These are phyloP conservation scores for Ophioninae sp. DNA, from an alignment of 2,888 invertebrate species.

Conservation along the genomic window DNA sequence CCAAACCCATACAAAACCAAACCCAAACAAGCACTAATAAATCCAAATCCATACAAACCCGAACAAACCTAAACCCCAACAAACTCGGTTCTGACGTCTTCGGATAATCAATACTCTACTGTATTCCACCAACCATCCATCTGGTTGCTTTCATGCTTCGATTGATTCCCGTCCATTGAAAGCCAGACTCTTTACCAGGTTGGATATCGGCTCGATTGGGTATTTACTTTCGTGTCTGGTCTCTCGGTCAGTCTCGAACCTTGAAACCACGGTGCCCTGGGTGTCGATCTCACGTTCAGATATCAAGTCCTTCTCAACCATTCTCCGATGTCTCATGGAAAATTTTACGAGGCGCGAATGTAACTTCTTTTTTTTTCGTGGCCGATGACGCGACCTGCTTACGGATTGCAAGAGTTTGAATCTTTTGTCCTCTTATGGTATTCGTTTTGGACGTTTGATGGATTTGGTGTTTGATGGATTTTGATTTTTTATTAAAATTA, in stretches of 20 bases:
- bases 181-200: conserved; percentile 7
- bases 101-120: no score
- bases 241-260: conserved; percentile 67
- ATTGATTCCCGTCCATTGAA: conserved; percentile 51
- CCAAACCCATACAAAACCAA: no score
- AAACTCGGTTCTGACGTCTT: no score
- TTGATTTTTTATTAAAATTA: background rate
- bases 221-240: conserved; percentile 65
- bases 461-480: background rate
- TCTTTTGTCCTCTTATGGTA: background rate
- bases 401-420: background rate
- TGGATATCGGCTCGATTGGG: conserved; percentile 28
- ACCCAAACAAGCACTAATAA: no score
- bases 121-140: conserved; percentile 8
- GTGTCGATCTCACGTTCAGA: conserved; percentile 39
- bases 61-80: no score
- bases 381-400: background rate
- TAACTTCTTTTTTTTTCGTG: conserved; percentile 3
- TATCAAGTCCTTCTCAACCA: conserved; percentile 4
- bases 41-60: no score
- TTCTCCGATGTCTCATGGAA: conserved; percentile 1
- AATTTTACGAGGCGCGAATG: conserved; percentile 1
- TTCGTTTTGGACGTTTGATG: background rate
- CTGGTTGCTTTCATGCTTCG: conserved; percentile 56
- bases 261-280: conserved; percentile 61